Base-by-base conservation (phyloP, 2,888 invertebrate species). In the Lissonota sp. region DNA sequence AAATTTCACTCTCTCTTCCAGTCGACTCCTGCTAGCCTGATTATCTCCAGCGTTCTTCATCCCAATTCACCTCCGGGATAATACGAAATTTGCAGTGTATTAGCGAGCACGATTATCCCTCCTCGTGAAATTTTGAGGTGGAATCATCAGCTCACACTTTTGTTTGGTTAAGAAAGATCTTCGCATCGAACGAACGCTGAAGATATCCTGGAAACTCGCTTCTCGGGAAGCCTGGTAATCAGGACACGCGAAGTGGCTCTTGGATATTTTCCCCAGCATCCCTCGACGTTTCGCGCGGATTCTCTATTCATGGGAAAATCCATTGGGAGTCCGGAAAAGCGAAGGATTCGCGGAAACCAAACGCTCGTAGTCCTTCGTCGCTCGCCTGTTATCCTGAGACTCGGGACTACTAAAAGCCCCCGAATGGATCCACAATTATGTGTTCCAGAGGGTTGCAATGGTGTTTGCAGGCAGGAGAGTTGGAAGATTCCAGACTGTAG, bases 1-100 rank as follows among this genome's bases (percentile, higher is more conserved):
- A 77, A 57, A 64, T 55, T 26, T 16, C 6, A 53, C 53, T 26
- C 1, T n/a, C 8, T 53, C 77, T 72, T 75, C 51, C 69, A 58
- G 63, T 14, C n/a, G 40, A n/a, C 4, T 88, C 51, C 88, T 90
- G 88, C 79, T 83, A 84, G 85, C 90, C 90, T 89, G 89, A 86
- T 90, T 84, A 40, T 78, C 78, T 79, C 77, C 83, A 81, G 84
- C 88, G 85, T 81, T 86, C 86, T 86, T 90, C 87, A 90, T 90
- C 90, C 91, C 90, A 87, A 86, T 84, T 86, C 83, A 79, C 66
- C 69, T 75, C 69, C 80, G 83, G 84, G 83, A 83, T 86, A 83
- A 84, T 79, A 75, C 66, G 8, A n/a, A 74, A 69, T 62, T 10
- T 44, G 39, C 39, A 16, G 57, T 42, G 40, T 55, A 44, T 12